These are phyloP conservation scores for Struthio camelus DNA, from an alignment of 2,113 vertebrate genomes.

Conservation along the genomic window DNA sequence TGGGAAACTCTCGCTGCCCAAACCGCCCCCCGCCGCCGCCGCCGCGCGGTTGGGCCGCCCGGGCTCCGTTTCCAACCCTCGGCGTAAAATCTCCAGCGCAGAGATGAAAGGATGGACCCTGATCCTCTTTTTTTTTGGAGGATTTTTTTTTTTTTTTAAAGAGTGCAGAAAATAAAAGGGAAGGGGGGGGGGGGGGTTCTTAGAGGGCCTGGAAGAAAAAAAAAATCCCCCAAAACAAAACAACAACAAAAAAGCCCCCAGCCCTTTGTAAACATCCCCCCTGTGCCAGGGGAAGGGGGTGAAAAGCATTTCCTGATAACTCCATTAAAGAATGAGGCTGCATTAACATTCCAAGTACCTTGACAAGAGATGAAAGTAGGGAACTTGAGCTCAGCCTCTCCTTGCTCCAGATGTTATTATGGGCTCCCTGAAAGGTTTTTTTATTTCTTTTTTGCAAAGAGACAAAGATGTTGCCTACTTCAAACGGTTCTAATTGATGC, in stretches of 20 bases:
- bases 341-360: slow-evolving; percentile 78
- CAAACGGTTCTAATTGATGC: slow-evolving; percentile 92
- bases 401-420: slow-evolving; percentile 85
- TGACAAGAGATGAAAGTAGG: slow-evolving; percentile 74
- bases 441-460: slow-evolving; percentile 73
- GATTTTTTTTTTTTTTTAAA: neutral
- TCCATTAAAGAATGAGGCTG: slow-evolving; percentile 73
- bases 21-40: neutral
- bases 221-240: neutral
- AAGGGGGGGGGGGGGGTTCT: neutral
- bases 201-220: neutral
- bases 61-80: no score
- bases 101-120: neutral
- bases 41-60: neutral
- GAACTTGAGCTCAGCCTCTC: slow-evolving; percentile 63
- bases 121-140: neutral
- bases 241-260: slow-evolving; percentile 34
- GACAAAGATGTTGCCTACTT: slow-evolving; percentile 84
- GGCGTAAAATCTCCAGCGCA: no score
- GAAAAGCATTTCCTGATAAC: slow-evolving; percentile 83
- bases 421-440: slow-evolving; percentile 74
- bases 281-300: slow-evolving; percentile 60
- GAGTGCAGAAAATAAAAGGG: neutral
- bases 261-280: slow-evolving; percentile 66
- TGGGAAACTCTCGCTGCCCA: no score